A percentile compares a stretch with the other conserved stretches of the same genome.
phyloP scores from a whole-genome alignment of 2,888 invertebrate genomes.

The Sepiola atlantica region DNA sequence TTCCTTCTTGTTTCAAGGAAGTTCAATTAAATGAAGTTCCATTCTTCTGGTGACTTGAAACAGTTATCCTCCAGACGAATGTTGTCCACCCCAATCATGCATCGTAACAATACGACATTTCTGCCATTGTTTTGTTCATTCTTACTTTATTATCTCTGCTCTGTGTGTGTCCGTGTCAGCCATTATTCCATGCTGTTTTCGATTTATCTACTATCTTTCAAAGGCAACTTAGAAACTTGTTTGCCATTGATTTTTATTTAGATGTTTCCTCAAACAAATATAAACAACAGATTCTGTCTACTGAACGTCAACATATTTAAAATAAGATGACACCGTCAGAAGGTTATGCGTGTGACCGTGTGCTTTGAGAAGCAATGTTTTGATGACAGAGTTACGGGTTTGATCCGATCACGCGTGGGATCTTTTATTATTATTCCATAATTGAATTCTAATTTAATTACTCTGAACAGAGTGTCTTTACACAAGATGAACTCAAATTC shows the following conservation, averaged over 20 bases:
- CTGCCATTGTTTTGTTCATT: background rate
- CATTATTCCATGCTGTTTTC: background rate
- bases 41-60: background rate
- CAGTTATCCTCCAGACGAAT: background rate
- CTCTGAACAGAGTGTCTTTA: no score
- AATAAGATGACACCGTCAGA: no score
- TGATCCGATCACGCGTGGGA: no score
- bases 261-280: background rate
- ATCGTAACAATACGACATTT: background rate
- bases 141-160: background rate
- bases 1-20: no score
- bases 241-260: background rate
- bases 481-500: no score
- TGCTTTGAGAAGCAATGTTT: no score
- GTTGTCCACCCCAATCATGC: background rate
- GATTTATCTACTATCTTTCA: background rate
- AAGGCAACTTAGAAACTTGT: background rate
- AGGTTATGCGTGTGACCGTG: no score
- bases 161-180: background rate
- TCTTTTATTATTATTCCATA: no score
- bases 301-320: background rate
- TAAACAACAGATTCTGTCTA: background rate
- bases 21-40: no score
- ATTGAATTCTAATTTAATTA: no score
- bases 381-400: no score